Conservation (phyloP, 2,888 invertebrate genomes). For the Gymnosoma rotundatum region DNA sequence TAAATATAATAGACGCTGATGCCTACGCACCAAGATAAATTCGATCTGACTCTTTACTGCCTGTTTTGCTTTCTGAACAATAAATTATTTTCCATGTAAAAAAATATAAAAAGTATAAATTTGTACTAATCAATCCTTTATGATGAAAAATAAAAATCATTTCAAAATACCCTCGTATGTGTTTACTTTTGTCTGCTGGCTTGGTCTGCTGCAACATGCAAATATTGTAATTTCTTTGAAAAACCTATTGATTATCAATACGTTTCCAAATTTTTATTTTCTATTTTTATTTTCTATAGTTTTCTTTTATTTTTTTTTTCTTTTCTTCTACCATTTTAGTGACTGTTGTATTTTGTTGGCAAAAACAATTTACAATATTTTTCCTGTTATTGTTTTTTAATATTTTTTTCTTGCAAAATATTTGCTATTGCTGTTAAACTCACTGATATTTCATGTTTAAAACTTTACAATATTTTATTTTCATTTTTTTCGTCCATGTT, state of each 20-base stretch:
- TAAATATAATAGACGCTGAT: no score
- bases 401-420: conserved; percentile 18
- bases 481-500: conserved; percentile 51
- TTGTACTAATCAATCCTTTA: no score
- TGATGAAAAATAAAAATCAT: no score
- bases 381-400: conserved; percentile 6
- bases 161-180: background rate
- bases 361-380: conserved; percentile 33
- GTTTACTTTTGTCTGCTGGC: conserved; percentile 37
- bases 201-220: conserved; percentile 72
- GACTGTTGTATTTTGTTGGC: conserved; percentile 43
- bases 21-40: no score
- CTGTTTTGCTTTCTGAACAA: no score
- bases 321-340: background rate
- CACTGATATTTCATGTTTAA: conserved; percentile 60
- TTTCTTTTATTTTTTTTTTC: conserved; percentile 48
- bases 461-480: conserved; percentile 35
- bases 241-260: conserved; percentile 53
- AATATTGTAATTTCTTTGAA: conserved; percentile 72
- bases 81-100: no score
- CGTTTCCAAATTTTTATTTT: conserved; percentile 46
- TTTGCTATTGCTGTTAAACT: conserved; percentile 59
- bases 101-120: no score
- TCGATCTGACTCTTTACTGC: no score
- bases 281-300: conserved; percentile 51